Conservation (phyloP, 2,888 invertebrate species). For the Calameuta filiformis region DNA sequence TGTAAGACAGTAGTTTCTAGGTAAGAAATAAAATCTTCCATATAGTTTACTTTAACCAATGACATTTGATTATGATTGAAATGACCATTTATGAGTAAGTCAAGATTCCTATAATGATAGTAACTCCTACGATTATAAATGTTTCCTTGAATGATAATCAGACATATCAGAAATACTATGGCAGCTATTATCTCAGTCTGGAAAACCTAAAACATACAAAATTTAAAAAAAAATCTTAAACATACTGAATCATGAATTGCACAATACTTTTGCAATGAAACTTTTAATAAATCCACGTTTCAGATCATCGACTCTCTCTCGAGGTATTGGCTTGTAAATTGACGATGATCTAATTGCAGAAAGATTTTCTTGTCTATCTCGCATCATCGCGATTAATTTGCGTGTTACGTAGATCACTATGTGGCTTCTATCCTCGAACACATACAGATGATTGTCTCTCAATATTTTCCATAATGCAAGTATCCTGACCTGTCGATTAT, state of each 20-base stretch:
- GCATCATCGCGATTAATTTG: not conserved
- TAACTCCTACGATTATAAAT: not conserved
- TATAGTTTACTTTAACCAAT: not conserved
- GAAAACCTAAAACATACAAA: not conserved
- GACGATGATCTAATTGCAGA: not conserved
- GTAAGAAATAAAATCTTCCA: not conserved
- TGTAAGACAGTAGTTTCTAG: not conserved
- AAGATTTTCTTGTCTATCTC: no score
- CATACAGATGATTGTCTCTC: slow-evolving; percentile 1
- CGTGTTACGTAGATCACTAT: slow-evolving; percentile 11
- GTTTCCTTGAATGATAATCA: not conserved
- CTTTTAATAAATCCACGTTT: not conserved
- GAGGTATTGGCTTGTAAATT: not conserved
- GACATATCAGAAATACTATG: not conserved
- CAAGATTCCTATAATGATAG: not conserved
- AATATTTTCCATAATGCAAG: slow-evolving; percentile 8
- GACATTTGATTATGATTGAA: not conserved
- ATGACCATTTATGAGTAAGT: no score
- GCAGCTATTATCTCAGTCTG: not conserved
- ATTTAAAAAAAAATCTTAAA: no score
- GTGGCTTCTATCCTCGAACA: slow-evolving; percentile 16
- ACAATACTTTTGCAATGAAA: not conserved
- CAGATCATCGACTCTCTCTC: not conserved
- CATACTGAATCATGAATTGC: not conserved
- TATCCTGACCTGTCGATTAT: no score